Base-by-base conservation (phyloP, 2,797 vertebrate genomes). In the Oreochromis mossambicus region DNA sequence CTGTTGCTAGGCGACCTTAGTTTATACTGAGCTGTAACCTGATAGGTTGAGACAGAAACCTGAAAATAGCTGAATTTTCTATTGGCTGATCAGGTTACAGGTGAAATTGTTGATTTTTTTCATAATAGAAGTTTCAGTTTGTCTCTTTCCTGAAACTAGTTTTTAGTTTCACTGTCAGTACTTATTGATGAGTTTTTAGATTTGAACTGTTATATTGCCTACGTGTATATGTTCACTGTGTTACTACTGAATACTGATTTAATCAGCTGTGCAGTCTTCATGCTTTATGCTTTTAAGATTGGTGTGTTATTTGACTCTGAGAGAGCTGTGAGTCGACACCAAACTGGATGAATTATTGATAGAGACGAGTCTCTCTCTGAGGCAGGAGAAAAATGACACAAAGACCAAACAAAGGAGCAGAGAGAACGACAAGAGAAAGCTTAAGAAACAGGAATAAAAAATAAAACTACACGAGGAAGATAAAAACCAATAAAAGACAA, bases 291-390 rank as follows among this genome's bases (percentile, higher is more conserved):
- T 43, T 70, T 70, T 46, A 70, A 19, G 24, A 73, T 29, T 26
- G 41, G 14, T 48, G 41, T 73, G 68, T 73, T 48, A 73, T 73
- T 73, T 73, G 38, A 70, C 38, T 73, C 68, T 12, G 41, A 70
- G 21, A 17, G 66, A 70, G 21, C 41, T 29, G 41, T 6, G 41
- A 48, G 41, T 29, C 6, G 14, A 48, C 68, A 73, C 68, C 43
- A 46, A 48, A 73, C 68, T 29, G 24, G 50, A 55, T 93, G 79
- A 88, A 94, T 91, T 86, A 94, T 94, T 89, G 73, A 94, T 88
- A 70, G 55, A 78, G 48, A 26, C 4, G 5, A 63, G 70, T 78
- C 83, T 83, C 55, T 84, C 63, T 77, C 77, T 61, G 70, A 68
- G 38, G 70, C 54, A 78, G 46, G 32, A n/a, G 12, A 7, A 58